Evolutionary conservation across 2,888 invertebrate species (phyloP).

Genomic region (Pristionchus maxplancki): DNA sequence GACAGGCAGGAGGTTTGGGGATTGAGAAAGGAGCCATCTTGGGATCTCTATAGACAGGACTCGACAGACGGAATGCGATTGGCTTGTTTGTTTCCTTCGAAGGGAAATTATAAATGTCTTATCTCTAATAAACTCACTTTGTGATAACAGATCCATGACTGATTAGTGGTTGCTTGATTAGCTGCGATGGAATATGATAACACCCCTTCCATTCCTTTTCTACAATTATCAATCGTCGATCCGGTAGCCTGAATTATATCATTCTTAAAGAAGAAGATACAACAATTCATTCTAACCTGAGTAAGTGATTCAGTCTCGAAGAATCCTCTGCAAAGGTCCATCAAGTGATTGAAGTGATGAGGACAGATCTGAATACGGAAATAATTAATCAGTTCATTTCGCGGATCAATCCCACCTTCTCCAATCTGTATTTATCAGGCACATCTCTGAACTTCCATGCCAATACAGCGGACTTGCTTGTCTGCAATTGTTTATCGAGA

Average conservation of each 20-base stretch:
- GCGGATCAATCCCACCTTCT: neutral
- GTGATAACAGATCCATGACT: neutral
- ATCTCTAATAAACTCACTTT: neutral
- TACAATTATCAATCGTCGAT: neutral
- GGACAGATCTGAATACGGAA: neutral
- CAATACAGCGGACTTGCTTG: neutral
- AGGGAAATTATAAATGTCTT: neutral
- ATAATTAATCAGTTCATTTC: neutral
- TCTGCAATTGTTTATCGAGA: neutral
- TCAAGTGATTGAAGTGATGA: conserved; percentile 3
- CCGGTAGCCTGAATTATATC: neutral
- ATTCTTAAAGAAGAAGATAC: neutral
- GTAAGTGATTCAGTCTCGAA: neutral
- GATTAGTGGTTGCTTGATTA: neutral
- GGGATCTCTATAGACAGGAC: neutral
- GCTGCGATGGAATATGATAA: neutral
- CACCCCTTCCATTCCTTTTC: neutral
- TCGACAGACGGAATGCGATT: neutral
- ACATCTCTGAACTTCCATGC: no score
- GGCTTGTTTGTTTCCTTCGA: neutral
- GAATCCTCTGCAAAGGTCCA: neutral
- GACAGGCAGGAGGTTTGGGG: neutral
- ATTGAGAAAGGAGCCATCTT: neutral
- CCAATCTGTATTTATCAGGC: neutral
- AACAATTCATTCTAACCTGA: neutral